These are phyloP conservation scores for Ceratosolen solmsi DNA, from an alignment of 1,140 invertebrate species.

Conservation along the genomic window DNA sequence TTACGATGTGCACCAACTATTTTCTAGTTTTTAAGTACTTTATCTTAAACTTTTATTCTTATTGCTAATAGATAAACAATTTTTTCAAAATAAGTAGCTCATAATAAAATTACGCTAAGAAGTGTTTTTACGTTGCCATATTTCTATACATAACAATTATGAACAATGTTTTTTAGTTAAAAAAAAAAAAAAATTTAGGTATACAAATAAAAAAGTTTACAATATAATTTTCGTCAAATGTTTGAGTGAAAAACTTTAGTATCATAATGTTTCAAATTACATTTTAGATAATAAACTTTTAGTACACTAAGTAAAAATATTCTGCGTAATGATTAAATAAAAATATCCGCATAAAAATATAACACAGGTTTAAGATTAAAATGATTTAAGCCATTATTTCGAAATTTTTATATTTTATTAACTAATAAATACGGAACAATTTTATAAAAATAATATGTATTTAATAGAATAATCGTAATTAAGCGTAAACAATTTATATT, in stretches of 20 bases:
- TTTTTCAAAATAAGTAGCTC: neutral
- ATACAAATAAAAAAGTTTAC: neutral
- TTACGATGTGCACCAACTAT: neutral
- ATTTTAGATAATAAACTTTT: neutral
- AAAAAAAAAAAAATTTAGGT: too few relatives aligned
- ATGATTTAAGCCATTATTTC: neutral
- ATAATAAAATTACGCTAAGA: neutral
- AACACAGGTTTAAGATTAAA: neutral
- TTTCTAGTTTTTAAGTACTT: neutral
- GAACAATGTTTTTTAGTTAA: neutral
- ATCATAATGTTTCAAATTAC: neutral
- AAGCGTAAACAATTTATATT: too few relatives aligned
- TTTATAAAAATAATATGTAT: too few relatives aligned
- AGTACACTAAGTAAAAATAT: neutral
- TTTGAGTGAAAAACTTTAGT: neutral
- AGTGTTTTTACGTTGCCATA: neutral
- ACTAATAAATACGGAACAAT: neutral
- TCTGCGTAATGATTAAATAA: neutral
- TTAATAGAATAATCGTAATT: too few relatives aligned
- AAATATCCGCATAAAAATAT: neutral
- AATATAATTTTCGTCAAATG: neutral
- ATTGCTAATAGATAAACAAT: neutral
- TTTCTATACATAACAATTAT: neutral
- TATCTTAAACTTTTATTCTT: neutral
- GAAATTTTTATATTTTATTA: slow-evolving; percentile 10